A percentile compares a stretch with the other conserved stretches of the same genome.
phyloP scores from a whole-genome alignment of 1,140 invertebrate genomes.

The Lepidurus couesii region DNA sequence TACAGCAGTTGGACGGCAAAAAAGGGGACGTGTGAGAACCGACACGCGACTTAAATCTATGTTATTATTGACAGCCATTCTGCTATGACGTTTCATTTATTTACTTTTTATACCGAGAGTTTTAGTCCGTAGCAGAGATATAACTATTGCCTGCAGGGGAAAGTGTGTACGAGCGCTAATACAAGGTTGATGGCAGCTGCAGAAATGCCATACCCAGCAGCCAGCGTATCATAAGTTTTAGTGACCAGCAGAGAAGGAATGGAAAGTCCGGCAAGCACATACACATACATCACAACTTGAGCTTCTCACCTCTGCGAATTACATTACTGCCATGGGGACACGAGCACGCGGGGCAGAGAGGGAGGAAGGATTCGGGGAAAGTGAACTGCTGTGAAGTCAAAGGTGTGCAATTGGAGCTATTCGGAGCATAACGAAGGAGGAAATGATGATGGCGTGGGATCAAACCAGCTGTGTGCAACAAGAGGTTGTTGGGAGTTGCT shows the following conservation, averaged over 20 bases:
- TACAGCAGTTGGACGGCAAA: too few relatives aligned
- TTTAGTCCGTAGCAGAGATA: not conserved
- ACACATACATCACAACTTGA: not conserved
- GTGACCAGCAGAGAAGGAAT: too few relatives aligned
- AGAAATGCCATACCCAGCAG: not conserved
- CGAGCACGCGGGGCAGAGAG: not conserved
- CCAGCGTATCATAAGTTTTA: not conserved
- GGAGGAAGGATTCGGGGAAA: not conserved
- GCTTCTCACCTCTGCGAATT: not conserved
- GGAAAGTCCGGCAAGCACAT: too few relatives aligned
- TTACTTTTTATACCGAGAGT: not conserved
- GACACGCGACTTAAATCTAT: not conserved
- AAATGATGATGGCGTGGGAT: slow-evolving; percentile 21
- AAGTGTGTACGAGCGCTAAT: not conserved
- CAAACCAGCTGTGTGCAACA: slow-evolving; percentile 21
- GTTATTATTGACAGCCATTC: not conserved
- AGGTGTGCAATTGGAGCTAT: slow-evolving; percentile 5
- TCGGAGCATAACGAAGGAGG: slow-evolving; percentile 17
- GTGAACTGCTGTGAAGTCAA: slow-evolving; percentile 15
- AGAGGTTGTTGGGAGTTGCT: slow-evolving; percentile 21
- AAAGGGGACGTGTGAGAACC: not conserved
- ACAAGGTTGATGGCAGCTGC: not conserved
- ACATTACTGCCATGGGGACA: not conserved
- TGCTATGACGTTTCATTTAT: not conserved
- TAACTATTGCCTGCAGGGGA: not conserved